phyloP scores from a whole-genome alignment of 2,797 vertebrate genomes.

The Clarias pachynema region DNA sequence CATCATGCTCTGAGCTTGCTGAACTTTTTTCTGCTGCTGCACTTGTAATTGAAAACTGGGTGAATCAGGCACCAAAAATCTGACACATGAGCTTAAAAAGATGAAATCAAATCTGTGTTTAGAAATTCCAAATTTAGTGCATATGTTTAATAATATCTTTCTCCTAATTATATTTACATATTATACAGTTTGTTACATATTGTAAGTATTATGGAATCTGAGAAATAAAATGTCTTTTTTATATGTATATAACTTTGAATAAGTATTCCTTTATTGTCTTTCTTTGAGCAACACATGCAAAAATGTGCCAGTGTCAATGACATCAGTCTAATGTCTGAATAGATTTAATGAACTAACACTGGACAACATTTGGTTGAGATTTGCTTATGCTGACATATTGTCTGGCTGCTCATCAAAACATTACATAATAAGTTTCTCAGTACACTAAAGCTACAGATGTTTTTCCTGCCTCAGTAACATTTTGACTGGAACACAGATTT shows the following conservation, averaged over 20 bases:
- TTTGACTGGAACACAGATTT: conserved; percentile 19
- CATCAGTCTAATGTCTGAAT: conserved; percentile 5
- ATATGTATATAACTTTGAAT: background rate
- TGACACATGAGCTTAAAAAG: background rate
- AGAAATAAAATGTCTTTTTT: background rate
- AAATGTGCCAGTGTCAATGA: background rate
- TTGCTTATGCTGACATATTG: conserved; percentile 45
- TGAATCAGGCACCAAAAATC: background rate
- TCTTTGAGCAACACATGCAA: background rate
- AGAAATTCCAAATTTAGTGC: background rate
- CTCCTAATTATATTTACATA: background rate
- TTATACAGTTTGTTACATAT: background rate
- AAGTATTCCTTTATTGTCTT: background rate
- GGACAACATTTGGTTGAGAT: conserved; percentile 22
- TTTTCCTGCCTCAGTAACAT: conserved; percentile 19
- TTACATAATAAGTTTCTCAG: conserved; percentile 41
- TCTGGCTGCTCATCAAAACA: conserved; percentile 35
- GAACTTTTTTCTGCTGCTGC: conserved; percentile 6
- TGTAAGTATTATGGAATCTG: background rate
- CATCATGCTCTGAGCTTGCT: conserved; percentile 33
- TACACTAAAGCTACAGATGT: conserved; percentile 17
- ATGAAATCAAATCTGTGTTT: background rate
- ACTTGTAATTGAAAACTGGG: conserved; percentile 4
- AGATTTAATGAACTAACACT: conserved; percentile 27
- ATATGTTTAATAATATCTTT: background rate